Evolutionary conservation across 2,888 invertebrate genomes (phyloP).

Genomic region (Lycocerus yunnanus): DNA sequence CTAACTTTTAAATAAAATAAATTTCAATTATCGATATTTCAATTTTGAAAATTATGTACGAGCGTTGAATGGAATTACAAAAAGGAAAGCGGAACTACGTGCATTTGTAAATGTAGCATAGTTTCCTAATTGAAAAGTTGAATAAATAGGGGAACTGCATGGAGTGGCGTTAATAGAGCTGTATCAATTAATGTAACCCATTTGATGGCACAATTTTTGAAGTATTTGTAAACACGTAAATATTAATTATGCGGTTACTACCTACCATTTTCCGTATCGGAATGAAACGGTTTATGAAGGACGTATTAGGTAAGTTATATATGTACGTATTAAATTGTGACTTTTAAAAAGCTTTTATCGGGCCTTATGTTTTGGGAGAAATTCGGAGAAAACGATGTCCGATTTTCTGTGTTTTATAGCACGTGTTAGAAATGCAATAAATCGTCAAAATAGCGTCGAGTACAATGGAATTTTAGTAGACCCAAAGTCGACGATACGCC

Average conservation of each 20-base stretch:
- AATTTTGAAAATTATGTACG: not conserved
- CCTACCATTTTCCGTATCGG: not conserved
- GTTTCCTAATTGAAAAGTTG: not conserved
- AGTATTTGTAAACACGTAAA: not conserved
- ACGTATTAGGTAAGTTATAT: not conserved
- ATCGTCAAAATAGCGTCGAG: constrained; percentile 55
- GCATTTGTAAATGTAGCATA: not conserved
- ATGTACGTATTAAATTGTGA: not conserved
- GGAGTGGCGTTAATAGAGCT: not conserved
- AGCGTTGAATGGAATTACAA: not conserved
- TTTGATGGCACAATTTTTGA: not conserved
- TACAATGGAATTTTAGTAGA: constrained; percentile 55
- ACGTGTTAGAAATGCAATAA: constrained; percentile 56
- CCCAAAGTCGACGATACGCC: constrained; percentile 55
- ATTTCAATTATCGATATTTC: too few species aligned
- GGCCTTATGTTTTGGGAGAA: constrained; percentile 3
- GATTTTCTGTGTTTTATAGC: constrained; percentile 27
- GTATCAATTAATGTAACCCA: not conserved
- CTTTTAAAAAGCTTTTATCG: not conserved
- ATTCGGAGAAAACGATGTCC: constrained; percentile 17
- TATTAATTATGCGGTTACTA: not conserved
- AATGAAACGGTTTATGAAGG: not conserved
- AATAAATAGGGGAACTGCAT: not conserved
- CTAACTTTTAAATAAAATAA: not conserved
- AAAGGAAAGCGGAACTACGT: not conserved